These are phyloP conservation scores for Nothobranchius furzeri DNA, from an alignment of 2,113 vertebrate genomes.

Conservation along the genomic window DNA sequence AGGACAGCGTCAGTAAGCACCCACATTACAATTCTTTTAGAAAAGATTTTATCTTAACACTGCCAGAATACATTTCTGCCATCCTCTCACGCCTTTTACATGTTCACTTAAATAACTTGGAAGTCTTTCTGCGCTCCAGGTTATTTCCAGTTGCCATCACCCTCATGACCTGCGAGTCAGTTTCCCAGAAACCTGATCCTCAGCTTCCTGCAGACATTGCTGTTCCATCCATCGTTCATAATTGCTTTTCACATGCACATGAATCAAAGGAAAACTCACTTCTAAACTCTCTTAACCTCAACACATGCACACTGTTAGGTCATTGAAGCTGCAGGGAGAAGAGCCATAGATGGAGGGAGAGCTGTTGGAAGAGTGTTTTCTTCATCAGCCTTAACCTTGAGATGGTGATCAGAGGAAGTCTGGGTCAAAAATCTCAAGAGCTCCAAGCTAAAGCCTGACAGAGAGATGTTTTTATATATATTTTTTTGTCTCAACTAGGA, in stretches of 20 bases:
- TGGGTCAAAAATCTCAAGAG: slow-evolving; percentile 37
- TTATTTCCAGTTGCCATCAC: background rate
- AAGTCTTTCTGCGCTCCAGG: slow-evolving; percentile 5
- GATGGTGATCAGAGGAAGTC: slow-evolving; percentile 22
- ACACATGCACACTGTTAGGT: background rate
- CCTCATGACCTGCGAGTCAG: slow-evolving; percentile 1
- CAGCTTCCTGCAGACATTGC: slow-evolving; percentile 6
- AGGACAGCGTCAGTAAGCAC: too few relatives aligned
- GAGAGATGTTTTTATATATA: too few relatives aligned
- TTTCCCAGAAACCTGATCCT: slow-evolving; percentile 37
- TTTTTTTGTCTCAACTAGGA: too few relatives aligned
- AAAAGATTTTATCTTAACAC: too few relatives aligned
- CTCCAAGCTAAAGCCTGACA: slow-evolving; percentile 26
- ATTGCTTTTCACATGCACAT: slow-evolving; percentile 15
- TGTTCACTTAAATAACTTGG: slow-evolving; percentile 17
- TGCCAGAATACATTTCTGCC: too few relatives aligned
- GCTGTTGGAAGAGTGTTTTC: slow-evolving; percentile 33
- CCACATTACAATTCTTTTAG: too few relatives aligned
- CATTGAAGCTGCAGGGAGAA: slow-evolving; percentile 15
- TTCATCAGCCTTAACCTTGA: slow-evolving; percentile 34
- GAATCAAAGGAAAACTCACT: slow-evolving; percentile 16
- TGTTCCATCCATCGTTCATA: slow-evolving; percentile 17
- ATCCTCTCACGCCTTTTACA: slow-evolving; percentile 5
- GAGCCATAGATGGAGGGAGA: slow-evolving; percentile 6
- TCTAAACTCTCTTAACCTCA: background rate